Evolutionary conservation across 2,888 invertebrate species (phyloP), one percentile per base, ranked within the genome.

Genomic region (Dolichopus griseipennis): DNA sequence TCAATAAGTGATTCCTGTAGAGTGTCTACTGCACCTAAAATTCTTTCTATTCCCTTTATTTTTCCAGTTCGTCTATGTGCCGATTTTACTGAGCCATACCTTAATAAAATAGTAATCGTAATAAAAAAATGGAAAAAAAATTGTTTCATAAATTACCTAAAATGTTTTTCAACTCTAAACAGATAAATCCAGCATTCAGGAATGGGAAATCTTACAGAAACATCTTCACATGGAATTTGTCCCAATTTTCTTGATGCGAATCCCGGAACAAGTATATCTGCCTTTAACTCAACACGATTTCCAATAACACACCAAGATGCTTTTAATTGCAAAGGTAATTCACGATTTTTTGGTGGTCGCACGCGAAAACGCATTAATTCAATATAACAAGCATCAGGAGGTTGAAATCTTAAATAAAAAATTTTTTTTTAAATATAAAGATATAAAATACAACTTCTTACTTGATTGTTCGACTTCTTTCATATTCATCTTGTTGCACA

Each of bases 121-220:
- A 66, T 64, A 27, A 61, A n/a, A 61, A n/a, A 65, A 65, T 21
- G 20, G 3, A 37, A 52, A n/a, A 2, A 61, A 15, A 64, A 52
- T 33, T 52, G 67, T 41, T 27, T 22, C n/a, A 20, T 1, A 22
- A 15, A 66, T 62, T 65, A 85, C 78, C 85, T 81, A 82, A 98
- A 98, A 81, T 97, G 94, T 78, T 97, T 97, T 82, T 99, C 99
- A 64, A 97, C 96, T 71, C 99, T 88, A 84, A 99, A 99, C 77
- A 98, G 85, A 83, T 99, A 99, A 77, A 99, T 97, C 99, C 99
- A 99, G 78, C 95, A 93, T 83, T 99, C 98, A 22, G 99, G 99
- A 76, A 99, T 95, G 18, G 98, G 98, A 81, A 99, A 93, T 68
- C 94, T 86, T 68, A 99, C 91, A 81, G 92, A 90, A 41, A 99